Evolutionary conservation across 2,797 vertebrate species (phyloP).

Genomic region (Ptychobarbus kaznakovi): DNA sequence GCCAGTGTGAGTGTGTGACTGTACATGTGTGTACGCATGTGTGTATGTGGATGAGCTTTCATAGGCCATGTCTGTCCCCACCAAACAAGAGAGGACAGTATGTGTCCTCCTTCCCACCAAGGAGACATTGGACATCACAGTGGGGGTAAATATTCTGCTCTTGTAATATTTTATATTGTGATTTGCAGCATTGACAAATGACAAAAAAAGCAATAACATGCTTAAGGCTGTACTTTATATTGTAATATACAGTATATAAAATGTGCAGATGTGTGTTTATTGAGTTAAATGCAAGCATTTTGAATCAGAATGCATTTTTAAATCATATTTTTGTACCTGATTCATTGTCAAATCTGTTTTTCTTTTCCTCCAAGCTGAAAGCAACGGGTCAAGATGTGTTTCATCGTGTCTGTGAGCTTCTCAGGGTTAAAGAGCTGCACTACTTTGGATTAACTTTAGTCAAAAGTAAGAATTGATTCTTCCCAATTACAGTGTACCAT

Average conservation of each 20-base stretch:
- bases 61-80: constrained; percentile 71
- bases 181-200: neutral
- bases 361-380: constrained; percentile 77
- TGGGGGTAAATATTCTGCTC: constrained; percentile 80
- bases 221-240: neutral
- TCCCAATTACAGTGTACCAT: neutral
- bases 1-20: neutral
- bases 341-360: neutral
- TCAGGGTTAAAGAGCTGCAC: constrained; percentile 86
- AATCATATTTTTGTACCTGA: neutral
- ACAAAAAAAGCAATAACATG: neutral
- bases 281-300: neutral
- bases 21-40: neutral
- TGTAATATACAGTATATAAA: neutral
- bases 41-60: neutral
- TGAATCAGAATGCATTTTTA: neutral
- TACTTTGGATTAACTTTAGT: constrained; percentile 91
- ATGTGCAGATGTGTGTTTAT: neutral
- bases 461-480: constrained; percentile 79
- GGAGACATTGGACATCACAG: constrained; percentile 81
- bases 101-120: constrained; percentile 88
- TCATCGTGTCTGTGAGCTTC: constrained; percentile 78
- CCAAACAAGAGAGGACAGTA: constrained; percentile 79
- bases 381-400: constrained; percentile 89
- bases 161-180: neutral